Conservation (phyloP, 1,140 invertebrate genomes). For the Polypedilum pembai region DNA sequence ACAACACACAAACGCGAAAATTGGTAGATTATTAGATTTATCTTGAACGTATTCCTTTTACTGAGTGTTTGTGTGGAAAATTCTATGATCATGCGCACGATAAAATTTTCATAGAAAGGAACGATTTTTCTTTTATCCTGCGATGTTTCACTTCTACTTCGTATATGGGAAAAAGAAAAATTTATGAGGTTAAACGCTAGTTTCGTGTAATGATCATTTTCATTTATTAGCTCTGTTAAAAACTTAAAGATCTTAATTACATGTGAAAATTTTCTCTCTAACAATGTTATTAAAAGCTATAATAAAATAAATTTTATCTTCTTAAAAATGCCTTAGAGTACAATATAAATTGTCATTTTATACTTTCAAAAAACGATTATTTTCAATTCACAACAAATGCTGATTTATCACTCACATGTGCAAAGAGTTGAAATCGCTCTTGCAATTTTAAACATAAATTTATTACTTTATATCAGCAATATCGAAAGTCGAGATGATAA, state of each 20-base stretch:
- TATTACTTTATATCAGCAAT: constrained; percentile 23
- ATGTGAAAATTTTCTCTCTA: too few species aligned
- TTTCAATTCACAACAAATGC: too few species aligned
- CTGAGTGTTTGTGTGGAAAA: neutral
- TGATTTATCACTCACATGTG: neutral
- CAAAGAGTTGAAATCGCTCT: too few species aligned
- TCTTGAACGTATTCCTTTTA: constrained; percentile 9
- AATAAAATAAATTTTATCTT: too few species aligned
- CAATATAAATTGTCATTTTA: too few species aligned
- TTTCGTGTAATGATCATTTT: too few species aligned
- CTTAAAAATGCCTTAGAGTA: too few species aligned
- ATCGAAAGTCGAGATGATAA: constrained; percentile 14
- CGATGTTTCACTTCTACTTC: neutral
- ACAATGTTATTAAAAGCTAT: too few species aligned
- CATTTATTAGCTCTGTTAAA: too few species aligned
- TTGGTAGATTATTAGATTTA: constrained; percentile 27
- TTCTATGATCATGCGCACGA: neutral
- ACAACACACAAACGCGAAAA: constrained; percentile 27
- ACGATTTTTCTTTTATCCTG: neutral
- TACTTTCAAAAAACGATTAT: too few species aligned
- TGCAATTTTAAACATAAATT: neutral
- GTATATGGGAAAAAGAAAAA: neutral
- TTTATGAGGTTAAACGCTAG: too few species aligned
- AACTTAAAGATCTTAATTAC: too few species aligned
- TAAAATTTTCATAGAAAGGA: neutral